Base-by-base conservation (phyloP, 2,113 vertebrate species). In the Cephalopterus ornatus region DNA sequence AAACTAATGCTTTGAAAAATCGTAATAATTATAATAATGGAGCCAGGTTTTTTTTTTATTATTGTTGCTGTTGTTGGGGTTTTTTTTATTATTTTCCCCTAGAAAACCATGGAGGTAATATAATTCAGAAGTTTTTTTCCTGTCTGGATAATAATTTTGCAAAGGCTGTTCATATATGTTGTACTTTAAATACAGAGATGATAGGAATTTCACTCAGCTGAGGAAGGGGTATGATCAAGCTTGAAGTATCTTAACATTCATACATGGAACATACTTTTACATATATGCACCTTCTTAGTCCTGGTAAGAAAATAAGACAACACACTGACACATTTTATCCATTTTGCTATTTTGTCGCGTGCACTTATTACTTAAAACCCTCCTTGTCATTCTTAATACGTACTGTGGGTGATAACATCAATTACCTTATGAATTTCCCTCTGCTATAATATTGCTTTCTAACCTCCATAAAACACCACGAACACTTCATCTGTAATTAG, bases 401-500 rank as follows among this genome's bases (percentile, higher is more conserved):
- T 70, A 39, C 46, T 41, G 49, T 66, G 26, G 27, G 26, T 56
- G 35, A 21, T 77, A 71, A 58, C 32, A 50, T 63, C 90, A 88
- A 65, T 71, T 37, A 42, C 1, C 7, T 44, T 4, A 20, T 41
- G 49, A 65, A 56, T 89, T 88, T 93, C 42, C 46, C 20, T 83
- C 41, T 52, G 24, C 41, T 70, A 10, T 68, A 89, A 75, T 66
- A 78, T 85, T 85, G 32, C 61, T 85, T 89, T 81, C 35, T 59
- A 32, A 67, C 19, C 33, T 88, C 39, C 53, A 24, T 56, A 70
- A 85, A 93, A 56, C 47, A 78, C 44, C 39, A 42, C 0, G 1
- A 93, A 58, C n/a, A 68, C 50, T 83, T 93, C 35, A 46, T 32
- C 35, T 89, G 61, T 86, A 97, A 95, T 92, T 96, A 96, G 58